phyloP scores from a whole-genome alignment of 2,113 vertebrate genomes.

The Aspiorhynchus laticeps region DNA sequence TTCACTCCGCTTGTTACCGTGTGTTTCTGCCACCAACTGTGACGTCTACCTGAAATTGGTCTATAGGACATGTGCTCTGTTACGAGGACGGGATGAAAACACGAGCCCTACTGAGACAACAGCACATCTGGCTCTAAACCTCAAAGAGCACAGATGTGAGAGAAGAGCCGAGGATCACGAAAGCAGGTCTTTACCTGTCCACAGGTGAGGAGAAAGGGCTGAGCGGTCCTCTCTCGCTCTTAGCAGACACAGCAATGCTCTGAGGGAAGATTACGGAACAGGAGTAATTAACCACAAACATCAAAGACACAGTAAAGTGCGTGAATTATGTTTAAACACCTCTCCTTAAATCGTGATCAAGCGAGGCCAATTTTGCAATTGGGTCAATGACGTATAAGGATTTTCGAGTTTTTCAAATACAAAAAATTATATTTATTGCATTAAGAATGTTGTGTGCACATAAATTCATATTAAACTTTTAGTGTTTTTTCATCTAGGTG shows the following conservation, averaged over 20 bases:
- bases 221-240: conserved; percentile 62
- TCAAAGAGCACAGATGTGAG: conserved; percentile 49
- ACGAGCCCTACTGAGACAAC: neutral
- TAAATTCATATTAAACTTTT: too few species aligned
- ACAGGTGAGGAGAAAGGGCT: conserved; percentile 85
- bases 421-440: too few species aligned
- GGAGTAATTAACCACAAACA: neutral
- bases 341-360: neutral
- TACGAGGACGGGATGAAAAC: conserved; percentile 25
- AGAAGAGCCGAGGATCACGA: neutral
- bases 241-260: conserved; percentile 84
- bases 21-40: too few species aligned
- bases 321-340: neutral
- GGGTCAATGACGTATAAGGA: too few species aligned
- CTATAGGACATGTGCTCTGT: conserved; percentile 37
- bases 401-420: too few species aligned
- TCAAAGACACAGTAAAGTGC: neutral
- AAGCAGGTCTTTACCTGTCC: conserved; percentile 81
- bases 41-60: too few species aligned
- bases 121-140: conserved; percentile 41
- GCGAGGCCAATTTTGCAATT: neutral
- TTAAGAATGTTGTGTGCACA: too few species aligned
- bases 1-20: too few species aligned
- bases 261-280: conserved; percentile 52
- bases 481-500: too few species aligned